These are phyloP conservation scores for Spinus pinus DNA, from an alignment of 2,797 vertebrate species.

Conservation along the genomic window DNA sequence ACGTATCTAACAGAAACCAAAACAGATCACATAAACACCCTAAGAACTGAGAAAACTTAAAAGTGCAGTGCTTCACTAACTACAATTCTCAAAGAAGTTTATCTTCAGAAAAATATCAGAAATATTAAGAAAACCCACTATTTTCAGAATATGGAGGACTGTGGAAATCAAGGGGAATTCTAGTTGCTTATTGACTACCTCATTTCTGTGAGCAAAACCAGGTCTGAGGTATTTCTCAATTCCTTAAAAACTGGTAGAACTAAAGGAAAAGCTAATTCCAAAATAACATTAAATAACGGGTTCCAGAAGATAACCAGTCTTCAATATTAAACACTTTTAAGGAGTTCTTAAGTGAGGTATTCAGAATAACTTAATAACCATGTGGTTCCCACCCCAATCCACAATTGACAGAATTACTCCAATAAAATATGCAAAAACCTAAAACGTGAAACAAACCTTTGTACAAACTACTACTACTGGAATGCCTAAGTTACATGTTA, in stretches of 20 bases:
- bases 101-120: neutral
- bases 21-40: neutral
- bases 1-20: neutral
- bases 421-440: neutral
- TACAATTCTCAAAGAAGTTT: neutral
- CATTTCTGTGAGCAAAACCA: neutral
- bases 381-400: neutral
- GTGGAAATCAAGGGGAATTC: neutral
- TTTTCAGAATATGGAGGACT: neutral
- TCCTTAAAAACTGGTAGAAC: neutral
- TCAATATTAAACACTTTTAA: neutral
- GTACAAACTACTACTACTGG: constrained; percentile 96
- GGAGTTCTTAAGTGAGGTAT: neutral
- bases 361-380: neutral
- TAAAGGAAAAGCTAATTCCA: neutral
- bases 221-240: neutral
- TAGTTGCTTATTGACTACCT: neutral
- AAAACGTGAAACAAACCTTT: constrained; percentile 82
- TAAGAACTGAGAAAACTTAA: neutral
- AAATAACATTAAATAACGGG: neutral
- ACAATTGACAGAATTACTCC: neutral
- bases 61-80: neutral
- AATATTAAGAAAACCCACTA: neutral
- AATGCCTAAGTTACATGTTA: constrained; percentile 96
- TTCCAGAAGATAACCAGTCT: neutral